phyloP scores from a whole-genome alignment of 2,113 vertebrate species.

The Anarrhichthys ocellatus region DNA sequence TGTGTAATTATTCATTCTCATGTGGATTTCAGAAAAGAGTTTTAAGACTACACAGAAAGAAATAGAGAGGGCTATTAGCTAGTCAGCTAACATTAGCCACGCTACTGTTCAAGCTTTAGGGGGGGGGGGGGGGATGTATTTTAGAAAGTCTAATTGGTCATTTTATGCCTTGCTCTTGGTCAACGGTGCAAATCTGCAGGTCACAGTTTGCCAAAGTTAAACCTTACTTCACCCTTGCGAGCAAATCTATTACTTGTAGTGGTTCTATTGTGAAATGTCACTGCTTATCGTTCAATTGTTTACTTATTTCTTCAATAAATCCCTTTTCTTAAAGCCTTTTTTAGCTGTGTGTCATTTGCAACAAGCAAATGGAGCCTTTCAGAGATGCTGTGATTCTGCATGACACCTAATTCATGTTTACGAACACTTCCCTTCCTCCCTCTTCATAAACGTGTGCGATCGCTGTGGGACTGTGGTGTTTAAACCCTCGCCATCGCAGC shows the following conservation, averaged over 20 bases:
- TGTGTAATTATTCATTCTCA: background rate
- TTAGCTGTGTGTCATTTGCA: background rate
- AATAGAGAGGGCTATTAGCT: too few relatives aligned
- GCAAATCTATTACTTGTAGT: background rate
- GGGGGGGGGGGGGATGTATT: background rate
- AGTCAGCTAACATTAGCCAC: background rate
- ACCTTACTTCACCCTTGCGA: background rate
- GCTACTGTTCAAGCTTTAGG: background rate
- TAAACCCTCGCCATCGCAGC: constrained; percentile 26
- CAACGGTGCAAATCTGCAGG: background rate
- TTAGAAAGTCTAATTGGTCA: too few relatives aligned
- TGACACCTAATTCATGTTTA: constrained; percentile 36
- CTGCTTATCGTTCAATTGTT: background rate
- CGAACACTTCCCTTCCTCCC: background rate
- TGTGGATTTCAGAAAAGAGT: background rate
- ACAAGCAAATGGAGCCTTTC: background rate
- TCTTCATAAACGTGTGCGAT: constrained; percentile 11
- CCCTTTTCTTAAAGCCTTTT: background rate
- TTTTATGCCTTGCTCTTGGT: background rate
- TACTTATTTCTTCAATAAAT: background rate
- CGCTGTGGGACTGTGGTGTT: constrained; percentile 39
- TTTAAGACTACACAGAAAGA: background rate
- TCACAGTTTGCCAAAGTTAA: background rate
- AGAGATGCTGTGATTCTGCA: background rate
- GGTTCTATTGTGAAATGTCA: background rate